Evolutionary conservation across 2,797 vertebrate species (phyloP).

Genomic region (Danio jaintianensis): DNA sequence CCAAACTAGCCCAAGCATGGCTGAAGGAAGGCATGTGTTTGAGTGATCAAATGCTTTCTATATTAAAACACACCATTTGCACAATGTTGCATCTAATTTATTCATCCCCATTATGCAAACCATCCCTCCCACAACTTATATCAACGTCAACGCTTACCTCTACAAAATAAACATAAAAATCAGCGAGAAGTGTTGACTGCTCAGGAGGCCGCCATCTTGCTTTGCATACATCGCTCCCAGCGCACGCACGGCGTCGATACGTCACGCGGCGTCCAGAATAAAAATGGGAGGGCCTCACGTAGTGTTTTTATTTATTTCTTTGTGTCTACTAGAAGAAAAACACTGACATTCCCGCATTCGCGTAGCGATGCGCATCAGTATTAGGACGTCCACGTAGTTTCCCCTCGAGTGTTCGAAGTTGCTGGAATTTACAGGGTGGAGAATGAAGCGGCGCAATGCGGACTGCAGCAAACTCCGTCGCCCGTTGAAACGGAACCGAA

Average conservation of each 20-base stretch:
- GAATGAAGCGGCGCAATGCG: constrained; percentile 94
- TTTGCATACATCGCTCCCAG: background rate
- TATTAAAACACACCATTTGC: background rate
- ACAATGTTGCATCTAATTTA: background rate
- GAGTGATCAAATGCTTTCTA: background rate
- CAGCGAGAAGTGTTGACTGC: background rate
- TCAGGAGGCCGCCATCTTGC: constrained; percentile 71
- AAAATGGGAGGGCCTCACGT: constrained; percentile 72
- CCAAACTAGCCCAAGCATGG: constrained; percentile 30
- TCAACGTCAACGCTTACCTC: constrained; percentile 60
- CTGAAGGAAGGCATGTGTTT: constrained; percentile 17
- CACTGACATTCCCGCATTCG: constrained; percentile 76
- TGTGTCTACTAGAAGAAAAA: constrained; percentile 79
- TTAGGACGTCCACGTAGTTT: constrained; percentile 70
- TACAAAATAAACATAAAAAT: constrained; percentile 1
- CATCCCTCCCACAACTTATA: background rate
- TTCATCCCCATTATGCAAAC: background rate
- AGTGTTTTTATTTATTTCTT: constrained; percentile 89
- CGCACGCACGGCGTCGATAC: constrained; percentile 48
- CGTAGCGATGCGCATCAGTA: constrained; percentile 64
- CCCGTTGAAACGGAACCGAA: constrained; percentile 91
- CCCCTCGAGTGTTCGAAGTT: constrained; percentile 57
- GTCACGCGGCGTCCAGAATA: constrained; percentile 62
- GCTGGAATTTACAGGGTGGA: constrained; percentile 81
- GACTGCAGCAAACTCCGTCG: constrained; percentile 89